A percentile compares a stretch with the other conserved stretches of the same genome.
These are phyloP conservation scores for Lasioglossum oenotherae DNA, from an alignment of 2,888 invertebrate genomes.

Conservation along the genomic window DNA sequence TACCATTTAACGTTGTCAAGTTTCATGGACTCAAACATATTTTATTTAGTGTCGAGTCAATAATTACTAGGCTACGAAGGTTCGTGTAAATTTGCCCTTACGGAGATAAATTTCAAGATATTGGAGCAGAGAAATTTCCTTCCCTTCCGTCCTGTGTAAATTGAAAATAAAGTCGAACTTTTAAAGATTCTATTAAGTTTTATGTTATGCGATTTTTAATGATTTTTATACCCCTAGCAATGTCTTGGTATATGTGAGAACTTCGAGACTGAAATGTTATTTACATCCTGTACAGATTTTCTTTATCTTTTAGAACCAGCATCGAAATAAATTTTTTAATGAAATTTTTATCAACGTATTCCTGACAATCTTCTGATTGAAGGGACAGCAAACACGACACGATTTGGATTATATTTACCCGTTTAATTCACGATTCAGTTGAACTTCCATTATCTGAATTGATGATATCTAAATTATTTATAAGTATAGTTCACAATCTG, in stretches of 20 bases:
- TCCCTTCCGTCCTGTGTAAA: not conserved
- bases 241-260: not conserved
- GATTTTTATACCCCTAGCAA: not conserved
- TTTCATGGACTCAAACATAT: not conserved
- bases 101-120: not conserved
- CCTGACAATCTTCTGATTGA: too few relatives aligned
- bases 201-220: not conserved
- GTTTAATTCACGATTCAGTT: too few relatives aligned
- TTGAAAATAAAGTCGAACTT: not conserved
- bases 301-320: too few relatives aligned
- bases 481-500: too few relatives aligned
- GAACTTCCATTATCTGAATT: too few relatives aligned
- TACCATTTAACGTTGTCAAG: not conserved
- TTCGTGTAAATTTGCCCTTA: not conserved
- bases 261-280: too few relatives aligned
- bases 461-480: too few relatives aligned
- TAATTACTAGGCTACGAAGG: not conserved
- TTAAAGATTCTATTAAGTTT: not conserved
- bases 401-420: too few relatives aligned
- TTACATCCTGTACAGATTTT: too few relatives aligned
- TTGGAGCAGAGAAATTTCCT: not conserved
- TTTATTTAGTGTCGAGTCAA: not conserved
- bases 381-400: too few relatives aligned
- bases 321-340: too few relatives aligned
- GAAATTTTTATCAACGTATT: too few relatives aligned